These are phyloP conservation scores for Oreochromis aureus DNA, from an alignment of 2,113 vertebrate species.

Conservation along the genomic window DNA sequence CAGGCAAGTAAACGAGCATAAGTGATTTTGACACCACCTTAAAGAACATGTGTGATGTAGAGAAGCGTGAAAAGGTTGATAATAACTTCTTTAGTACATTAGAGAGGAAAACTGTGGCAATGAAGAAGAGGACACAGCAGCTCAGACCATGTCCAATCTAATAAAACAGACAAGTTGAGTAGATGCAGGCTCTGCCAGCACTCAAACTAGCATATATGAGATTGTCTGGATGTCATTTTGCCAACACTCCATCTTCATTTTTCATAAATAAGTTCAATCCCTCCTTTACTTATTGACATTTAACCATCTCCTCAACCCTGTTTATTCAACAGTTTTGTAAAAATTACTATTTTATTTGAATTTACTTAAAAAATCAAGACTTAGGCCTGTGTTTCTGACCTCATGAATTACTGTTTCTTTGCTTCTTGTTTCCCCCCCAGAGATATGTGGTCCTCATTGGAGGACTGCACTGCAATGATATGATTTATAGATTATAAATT, in stretches of 20 bases:
- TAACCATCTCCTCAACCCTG: background rate
- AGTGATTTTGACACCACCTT: background rate
- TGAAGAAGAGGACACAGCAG: background rate
- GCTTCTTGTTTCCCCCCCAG: background rate
- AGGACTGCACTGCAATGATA: background rate
- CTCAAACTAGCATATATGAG: background rate
- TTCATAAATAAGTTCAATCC: background rate
- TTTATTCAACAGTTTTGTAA: background rate
- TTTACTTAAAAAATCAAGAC: background rate
- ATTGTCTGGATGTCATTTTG: background rate
- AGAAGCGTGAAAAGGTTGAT: background rate
- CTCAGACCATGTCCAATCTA: background rate
- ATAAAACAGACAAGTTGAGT: background rate
- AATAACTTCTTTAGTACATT: background rate
- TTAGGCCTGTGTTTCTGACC: background rate
- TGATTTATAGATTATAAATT: background rate
- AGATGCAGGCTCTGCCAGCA: background rate
- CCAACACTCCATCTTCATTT: background rate
- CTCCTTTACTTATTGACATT: background rate
- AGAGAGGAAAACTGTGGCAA: background rate
- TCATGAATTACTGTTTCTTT: background rate
- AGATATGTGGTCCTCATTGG: too few relatives aligned
- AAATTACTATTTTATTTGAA: background rate
- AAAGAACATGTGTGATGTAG: background rate
- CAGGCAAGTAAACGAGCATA: background rate